A percentile compares a stretch with the other conserved stretches of the same genome.
phyloP scores from a whole-genome alignment of 2,888 invertebrate species.

The Colostygia pectinataria region DNA sequence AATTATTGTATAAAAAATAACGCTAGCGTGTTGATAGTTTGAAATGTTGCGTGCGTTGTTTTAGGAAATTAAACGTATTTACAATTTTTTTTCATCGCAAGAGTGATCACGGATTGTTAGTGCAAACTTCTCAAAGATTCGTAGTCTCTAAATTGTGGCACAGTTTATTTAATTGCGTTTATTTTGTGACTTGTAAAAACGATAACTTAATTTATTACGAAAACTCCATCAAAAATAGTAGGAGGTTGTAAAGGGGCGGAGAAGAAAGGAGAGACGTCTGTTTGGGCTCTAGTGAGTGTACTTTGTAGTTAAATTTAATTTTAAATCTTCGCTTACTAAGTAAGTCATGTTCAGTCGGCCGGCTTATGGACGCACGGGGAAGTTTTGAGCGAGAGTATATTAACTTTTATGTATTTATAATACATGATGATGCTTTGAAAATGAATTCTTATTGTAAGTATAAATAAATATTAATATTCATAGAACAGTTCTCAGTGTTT shows the following conservation, averaged over 20 bases:
- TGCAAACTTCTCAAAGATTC: slow-evolving; percentile 11
- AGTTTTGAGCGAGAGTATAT: slow-evolving; percentile 63
- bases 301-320: slow-evolving; percentile 69
- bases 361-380: slow-evolving; percentile 70
- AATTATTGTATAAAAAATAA: slow-evolving; percentile 32
- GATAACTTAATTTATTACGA: slow-evolving; percentile 58
- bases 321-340: slow-evolving; percentile 76
- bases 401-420: slow-evolving; percentile 77
- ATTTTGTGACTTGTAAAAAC: slow-evolving; percentile 54
- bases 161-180: slow-evolving; percentile 33
- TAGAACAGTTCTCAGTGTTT: slow-evolving; percentile 81
- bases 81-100: slow-evolving; percentile 26
- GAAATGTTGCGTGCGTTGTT: slow-evolving; percentile 21
- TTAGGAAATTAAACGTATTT: slow-evolving; percentile 21
- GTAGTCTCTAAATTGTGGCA: slow-evolving; percentile 26
- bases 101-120: slow-evolving; percentile 35
- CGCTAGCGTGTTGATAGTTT: slow-evolving; percentile 28
- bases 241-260: slow-evolving; percentile 40
- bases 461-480: slow-evolving; percentile 79
- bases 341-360: slow-evolving; percentile 69
- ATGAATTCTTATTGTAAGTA: slow-evolving; percentile 82
- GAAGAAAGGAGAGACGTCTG: slow-evolving; percentile 26
- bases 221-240: slow-evolving; percentile 57
- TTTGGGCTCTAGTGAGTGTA: slow-evolving; percentile 43
- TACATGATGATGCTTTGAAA: slow-evolving; percentile 77